phyloP scores from a whole-genome alignment of 2,113 vertebrate species.

The Periophthalmus modestus region DNA sequence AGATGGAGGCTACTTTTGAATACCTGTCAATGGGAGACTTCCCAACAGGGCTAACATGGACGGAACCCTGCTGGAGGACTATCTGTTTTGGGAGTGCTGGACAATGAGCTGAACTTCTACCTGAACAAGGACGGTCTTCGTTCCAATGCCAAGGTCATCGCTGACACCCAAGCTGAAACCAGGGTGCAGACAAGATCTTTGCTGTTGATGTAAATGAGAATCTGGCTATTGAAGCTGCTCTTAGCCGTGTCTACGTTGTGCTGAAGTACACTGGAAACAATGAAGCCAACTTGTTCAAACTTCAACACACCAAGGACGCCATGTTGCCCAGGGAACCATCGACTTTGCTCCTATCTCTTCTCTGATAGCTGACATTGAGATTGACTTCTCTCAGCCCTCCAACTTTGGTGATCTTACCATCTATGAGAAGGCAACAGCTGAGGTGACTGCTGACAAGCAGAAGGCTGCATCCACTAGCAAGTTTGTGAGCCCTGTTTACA shows the following conservation, averaged over 20 bases:
- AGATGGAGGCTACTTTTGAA: conserved; percentile 78
- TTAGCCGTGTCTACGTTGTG: conserved; percentile 75
- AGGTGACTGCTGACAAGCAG: conserved; percentile 75
- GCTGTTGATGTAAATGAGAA: conserved; percentile 80
- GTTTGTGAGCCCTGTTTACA: conserved; percentile 84
- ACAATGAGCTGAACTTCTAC: conserved; percentile 79
- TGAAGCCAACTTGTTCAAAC: conserved; percentile 44
- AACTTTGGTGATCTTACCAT: conserved; percentile 71
- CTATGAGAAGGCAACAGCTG: conserved; percentile 72
- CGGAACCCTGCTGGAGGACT: conserved; percentile 71
- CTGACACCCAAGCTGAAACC: conserved; percentile 71
- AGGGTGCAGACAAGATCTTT: conserved; percentile 69
- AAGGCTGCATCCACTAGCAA: conserved; percentile 75
- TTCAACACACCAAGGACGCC: conserved; percentile 75
- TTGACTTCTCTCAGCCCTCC: conserved; percentile 79
- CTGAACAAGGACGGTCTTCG: conserved; percentile 81
- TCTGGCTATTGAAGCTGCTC: conserved; percentile 81
- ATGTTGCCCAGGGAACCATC: conserved; percentile 77
- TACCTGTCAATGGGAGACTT: conserved; percentile 81
- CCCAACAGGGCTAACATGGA: conserved; percentile 75
- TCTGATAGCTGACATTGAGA: conserved; percentile 76
- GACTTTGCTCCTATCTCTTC: conserved; percentile 73
- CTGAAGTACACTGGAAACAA: conserved; percentile 82
- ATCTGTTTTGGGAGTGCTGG: conserved; percentile 77
- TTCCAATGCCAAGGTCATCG: conserved; percentile 77